Evolutionary conservation across 2,888 invertebrate genomes (phyloP).

Genomic region (Dione juno): DNA sequence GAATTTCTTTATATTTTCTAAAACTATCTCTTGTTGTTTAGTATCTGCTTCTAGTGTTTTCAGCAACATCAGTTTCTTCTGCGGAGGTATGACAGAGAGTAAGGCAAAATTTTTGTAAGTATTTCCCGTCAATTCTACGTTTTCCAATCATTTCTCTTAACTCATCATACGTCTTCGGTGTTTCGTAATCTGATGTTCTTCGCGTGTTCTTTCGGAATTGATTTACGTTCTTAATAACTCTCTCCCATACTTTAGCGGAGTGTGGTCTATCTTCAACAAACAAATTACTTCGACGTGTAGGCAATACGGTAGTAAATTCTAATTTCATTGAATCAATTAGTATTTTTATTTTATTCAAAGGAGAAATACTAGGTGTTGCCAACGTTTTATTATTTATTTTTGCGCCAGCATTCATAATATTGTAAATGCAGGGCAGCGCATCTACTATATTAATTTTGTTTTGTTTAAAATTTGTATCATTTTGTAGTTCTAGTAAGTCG

Average conservation of each 20-base stretch:
- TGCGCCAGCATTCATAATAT: constrained; percentile 55
- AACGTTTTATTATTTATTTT: constrained; percentile 3
- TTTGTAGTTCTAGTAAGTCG: constrained; percentile 68
- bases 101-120: constrained; percentile 61
- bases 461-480: constrained; percentile 48
- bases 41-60: constrained; percentile 62
- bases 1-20: constrained; percentile 56
- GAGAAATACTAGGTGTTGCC: constrained; percentile 24
- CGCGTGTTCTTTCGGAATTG: constrained; percentile 53
- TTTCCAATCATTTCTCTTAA: constrained; percentile 58
- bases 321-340: constrained; percentile 61
- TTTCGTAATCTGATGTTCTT: constrained; percentile 49
- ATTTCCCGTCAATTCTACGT: constrained; percentile 54
- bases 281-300: constrained; percentile 54
- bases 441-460: constrained; percentile 60
- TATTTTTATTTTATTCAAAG: constrained; percentile 55
- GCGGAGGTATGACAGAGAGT: constrained; percentile 53
- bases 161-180: constrained; percentile 56
- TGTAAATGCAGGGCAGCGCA: constrained; percentile 70
- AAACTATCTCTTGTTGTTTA: constrained; percentile 52
- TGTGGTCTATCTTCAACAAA: constrained; percentile 54
- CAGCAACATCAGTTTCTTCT: constrained; percentile 60
- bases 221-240: constrained; percentile 63
- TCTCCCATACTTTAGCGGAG: constrained; percentile 69
- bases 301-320: constrained; percentile 52